A percentile compares a stretch with the other conserved stretches of the same genome.
phyloP scores from a whole-genome alignment of 2,113 vertebrate species.

The Odontophorus gujanensis region DNA sequence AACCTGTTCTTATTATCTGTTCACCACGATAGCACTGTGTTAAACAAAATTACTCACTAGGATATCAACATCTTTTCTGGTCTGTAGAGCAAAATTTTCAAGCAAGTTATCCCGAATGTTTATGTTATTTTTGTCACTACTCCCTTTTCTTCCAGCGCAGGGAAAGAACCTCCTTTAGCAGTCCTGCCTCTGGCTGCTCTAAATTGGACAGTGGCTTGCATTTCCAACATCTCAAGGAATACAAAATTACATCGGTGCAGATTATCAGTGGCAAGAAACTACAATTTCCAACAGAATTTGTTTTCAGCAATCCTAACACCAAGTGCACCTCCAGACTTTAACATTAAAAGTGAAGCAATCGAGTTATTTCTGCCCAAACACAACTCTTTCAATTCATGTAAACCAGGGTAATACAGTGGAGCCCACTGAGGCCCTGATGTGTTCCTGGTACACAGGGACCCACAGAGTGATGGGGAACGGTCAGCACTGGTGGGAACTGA shows the following conservation, averaged over 20 bases:
- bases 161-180: neutral
- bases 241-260: slow-evolving; percentile 23
- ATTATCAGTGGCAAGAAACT: slow-evolving; percentile 13
- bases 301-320: neutral
- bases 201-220: slow-evolving; percentile 51
- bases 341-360: neutral
- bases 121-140: neutral
- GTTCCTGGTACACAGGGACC: neutral
- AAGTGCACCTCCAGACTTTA: slow-evolving; percentile 5
- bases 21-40: neutral
- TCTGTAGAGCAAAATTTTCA: neutral
- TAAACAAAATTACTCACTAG: neutral
- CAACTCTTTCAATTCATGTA: neutral
- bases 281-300: neutral
- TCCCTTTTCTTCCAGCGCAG: neutral
- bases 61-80: neutral
- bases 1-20: neutral
- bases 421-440: neutral
- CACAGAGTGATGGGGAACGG: neutral
- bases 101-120: neutral
- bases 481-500: neutral
- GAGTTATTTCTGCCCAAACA: slow-evolving; percentile 16
- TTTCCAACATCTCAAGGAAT: slow-evolving; percentile 69
- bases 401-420: neutral
- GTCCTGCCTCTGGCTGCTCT: slow-evolving; percentile 15